Base-by-base conservation (phyloP, 2,113 vertebrate species). In the Labeo catla region DNA sequence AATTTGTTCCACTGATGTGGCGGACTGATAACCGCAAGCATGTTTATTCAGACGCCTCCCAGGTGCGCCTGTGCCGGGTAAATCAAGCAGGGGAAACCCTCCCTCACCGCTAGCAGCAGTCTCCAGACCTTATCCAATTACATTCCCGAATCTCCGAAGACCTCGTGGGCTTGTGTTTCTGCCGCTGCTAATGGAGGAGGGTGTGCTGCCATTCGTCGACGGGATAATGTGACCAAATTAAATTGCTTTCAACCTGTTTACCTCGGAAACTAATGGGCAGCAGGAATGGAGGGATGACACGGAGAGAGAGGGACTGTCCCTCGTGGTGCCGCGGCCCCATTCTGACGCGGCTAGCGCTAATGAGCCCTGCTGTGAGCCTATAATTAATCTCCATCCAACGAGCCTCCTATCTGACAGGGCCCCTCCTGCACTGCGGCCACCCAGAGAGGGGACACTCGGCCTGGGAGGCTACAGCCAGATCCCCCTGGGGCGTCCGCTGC, bases 211-310 rank as follows among this genome's bases (percentile, higher is more conserved):
- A 78, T 84, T 86, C 43, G 16, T 73, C 39, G 19, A 57, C 78
- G 86, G 92, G 89, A 93, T 94, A 94, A 94, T 93, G 89, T 90
- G 89, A 88, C 86, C 92, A 91, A 93, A 93, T 94, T 93, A 92
- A 93, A 93, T 91, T 90, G 91, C 13, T 86, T 91, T 90, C 85
- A 87, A 90, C 88, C 91, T 93, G 91, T 93, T 94, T 93, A 93
- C 92, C 92, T 94, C 93, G 86, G 81, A 91, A 92, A 93, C 88
- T 93, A 94, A 94, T 92, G 91, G 92, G 86, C 89, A 88, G 86
- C 87, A 36, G 87, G 88, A 86, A 76, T 39, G 77, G 57, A 36
- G 88, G 88, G 87, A 70, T 39, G 77, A 79, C 49, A 72, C 34
- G 8, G 39, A 12, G 50, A 54, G 43, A 57, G 73, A 78, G 74